A percentile compares a stretch with the other conserved stretches of the same genome.
Evolutionary conservation across 1,140 invertebrate genomes (phyloP).

Genomic region (Scaptomyza pallida): DNA sequence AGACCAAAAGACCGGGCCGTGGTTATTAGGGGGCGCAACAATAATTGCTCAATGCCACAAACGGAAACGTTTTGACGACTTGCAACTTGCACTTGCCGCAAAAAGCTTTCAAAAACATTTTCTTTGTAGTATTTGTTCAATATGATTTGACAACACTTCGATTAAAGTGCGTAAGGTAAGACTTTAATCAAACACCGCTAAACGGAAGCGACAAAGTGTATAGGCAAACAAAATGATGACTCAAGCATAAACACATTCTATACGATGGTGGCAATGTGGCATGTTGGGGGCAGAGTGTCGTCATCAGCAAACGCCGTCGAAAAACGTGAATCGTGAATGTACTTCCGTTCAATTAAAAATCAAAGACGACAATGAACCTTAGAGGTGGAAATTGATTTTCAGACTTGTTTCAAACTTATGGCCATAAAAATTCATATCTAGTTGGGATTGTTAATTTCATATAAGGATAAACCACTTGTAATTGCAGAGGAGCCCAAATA

Average conservation of each 20-base stretch:
- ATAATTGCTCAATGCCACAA: conserved; percentile 67
- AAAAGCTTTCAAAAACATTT: conserved; percentile 12
- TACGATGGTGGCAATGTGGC: conserved; percentile 31
- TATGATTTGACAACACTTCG: conserved; percentile 43
- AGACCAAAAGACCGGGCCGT: conserved; percentile 34
- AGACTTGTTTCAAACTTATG: conserved; percentile 1
- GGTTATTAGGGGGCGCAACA: conserved; percentile 62
- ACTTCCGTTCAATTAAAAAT: conserved; percentile 53
- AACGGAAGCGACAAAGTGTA: conserved; percentile 50
- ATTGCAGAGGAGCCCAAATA: too few species aligned
- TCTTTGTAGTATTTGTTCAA: conserved; percentile 16
- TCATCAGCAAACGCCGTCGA: conserved; percentile 29
- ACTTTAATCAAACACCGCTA: conserved; percentile 9
- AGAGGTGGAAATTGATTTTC: conserved; percentile 31
- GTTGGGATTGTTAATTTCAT: not conserved
- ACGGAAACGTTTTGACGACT: conserved; percentile 58
- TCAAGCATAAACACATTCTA: conserved; percentile 71
- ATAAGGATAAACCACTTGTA: not conserved
- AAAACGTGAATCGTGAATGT: conserved; percentile 54
- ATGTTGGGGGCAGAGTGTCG: conserved; percentile 12
- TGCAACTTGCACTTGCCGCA: conserved; percentile 36
- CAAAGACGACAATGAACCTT: not conserved
- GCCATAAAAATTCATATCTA: conserved; percentile 5
- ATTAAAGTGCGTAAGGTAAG: conserved; percentile 26
- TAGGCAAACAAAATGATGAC: conserved; percentile 47